Evolutionary conservation across 2,888 invertebrate species (phyloP), one percentile per base, ranked within the genome.

Genomic region (Microctonus hyperodae): DNA sequence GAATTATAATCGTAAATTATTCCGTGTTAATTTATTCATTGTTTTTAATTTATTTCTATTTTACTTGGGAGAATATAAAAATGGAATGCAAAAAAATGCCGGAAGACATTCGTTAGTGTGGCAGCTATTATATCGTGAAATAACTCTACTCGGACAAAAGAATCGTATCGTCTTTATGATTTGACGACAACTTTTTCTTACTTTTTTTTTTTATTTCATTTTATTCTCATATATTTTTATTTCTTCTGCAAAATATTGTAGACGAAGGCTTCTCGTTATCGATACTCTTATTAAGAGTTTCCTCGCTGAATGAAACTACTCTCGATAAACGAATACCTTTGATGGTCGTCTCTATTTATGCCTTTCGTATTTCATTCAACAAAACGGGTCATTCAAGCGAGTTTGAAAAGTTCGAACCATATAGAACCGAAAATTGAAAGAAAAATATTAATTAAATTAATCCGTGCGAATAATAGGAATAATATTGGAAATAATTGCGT

Each of bases 281-380:
- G 59, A 59, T 48, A 59, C 48, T 59, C 50, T 51, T 50, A 33
- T 50, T 61, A 31, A 51, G 28, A 55, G 40, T 28, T 31, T 20
- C 11, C 23, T 61, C 33, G 33, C 51, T 61, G 31, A 61, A 48
- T 22, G 61, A 35, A 61, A 61, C 50, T 61, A 51, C 51, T 61
- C 31, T 51, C 33, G 50, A 61, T 61, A 61, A 61, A 61, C 50
- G 50, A 33, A 22, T 13, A n/a, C 23, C 40, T 60, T 60, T 60
- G 59, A 60, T 44, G 13, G 48, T 31, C 59, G 9, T 31, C 35
- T 61, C 40, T 23, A n/a, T 37, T 37, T 50, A 6, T 22, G 7
- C 2, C 6, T 48, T 48, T 44, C 31, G 44, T 44, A 20, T 44
- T 60, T 48, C 20, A 7, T 33, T 48, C 33, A 48, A 51, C 22